Evolutionary conservation across 2,113 vertebrate species (phyloP).

Genomic region (Ranitomeya imitator): DNA sequence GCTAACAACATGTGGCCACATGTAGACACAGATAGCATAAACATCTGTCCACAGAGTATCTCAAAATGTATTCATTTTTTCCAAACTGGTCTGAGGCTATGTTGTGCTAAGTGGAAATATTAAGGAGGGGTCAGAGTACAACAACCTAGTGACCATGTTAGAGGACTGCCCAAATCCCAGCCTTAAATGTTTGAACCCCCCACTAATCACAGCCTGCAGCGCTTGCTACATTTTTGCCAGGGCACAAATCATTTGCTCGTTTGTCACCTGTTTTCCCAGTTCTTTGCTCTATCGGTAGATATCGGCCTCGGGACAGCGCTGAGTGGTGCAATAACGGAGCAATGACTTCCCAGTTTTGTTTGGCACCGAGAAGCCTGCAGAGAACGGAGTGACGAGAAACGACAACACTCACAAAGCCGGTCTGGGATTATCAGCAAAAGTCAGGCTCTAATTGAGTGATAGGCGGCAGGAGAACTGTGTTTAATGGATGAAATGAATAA

Average conservation of each 20-base stretch:
- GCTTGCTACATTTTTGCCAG: not conserved
- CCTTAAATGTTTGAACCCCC: too few relatives aligned
- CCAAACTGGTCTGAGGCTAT: too few relatives aligned
- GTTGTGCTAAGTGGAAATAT: too few relatives aligned
- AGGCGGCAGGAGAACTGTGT: constrained; percentile 18
- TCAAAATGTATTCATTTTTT: too few relatives aligned
- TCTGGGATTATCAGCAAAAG: not conserved
- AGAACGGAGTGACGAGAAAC: too few relatives aligned
- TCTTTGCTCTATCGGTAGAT: not conserved
- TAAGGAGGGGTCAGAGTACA: too few relatives aligned
- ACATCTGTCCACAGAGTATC: too few relatives aligned
- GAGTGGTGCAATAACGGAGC: not conserved
- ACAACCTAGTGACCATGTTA: too few relatives aligned
- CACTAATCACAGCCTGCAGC: too few relatives aligned
- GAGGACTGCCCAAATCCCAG: too few relatives aligned
- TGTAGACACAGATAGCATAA: too few relatives aligned
- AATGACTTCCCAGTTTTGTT: not conserved
- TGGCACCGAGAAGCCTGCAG: not conserved
- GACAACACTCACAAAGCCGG: not conserved
- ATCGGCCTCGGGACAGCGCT: not conserved
- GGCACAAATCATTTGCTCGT: not conserved
- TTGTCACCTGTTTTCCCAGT: not conserved
- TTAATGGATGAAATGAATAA: constrained; percentile 49
- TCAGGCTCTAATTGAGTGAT: not conserved
- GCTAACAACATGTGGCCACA: too few relatives aligned